Evolutionary conservation across 2,797 vertebrate species (phyloP), one percentile per base, ranked within the genome.

Genomic region (Tapirus indicus): DNA sequence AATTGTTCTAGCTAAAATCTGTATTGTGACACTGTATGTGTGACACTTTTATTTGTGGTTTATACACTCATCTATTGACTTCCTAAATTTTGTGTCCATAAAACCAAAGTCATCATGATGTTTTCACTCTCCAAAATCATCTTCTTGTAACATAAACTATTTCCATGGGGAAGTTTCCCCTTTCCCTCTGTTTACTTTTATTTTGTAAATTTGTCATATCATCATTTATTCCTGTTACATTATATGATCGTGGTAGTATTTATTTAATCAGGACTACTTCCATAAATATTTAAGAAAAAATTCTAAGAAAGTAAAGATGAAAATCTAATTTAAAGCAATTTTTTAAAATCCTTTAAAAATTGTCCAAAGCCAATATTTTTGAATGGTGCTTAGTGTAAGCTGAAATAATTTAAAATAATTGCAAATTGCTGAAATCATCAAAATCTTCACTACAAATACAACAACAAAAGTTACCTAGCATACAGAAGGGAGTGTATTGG

Each of bases 71-170:
- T 44, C 52, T 83, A 29, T 18, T 41, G 23, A 60, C 77, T 77
- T 92, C 84, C 49, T 92, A 60, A 92, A 69, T 88, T 92, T 78
- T 77, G 49, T 16, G 77, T 60, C 41, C 27, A 41, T 52, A 49
- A 49, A 88, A 66, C 44, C 56, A 91, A 47, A 91, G 17, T 87
- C 49, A 88, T 92, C 75, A 60, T 68, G 75, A 66, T 74, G 68
- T 35, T 68, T 92, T 83, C 52, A 35, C 68, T 74, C n/a, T 60
- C 16, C 49, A 68, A 69, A 91, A 52, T 29, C 1, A 6, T 74
- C 38, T 75, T 54, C 58, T 82, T 66, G 56, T 64, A 66, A 38
- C 47, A 66, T 60, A 85, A 54, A 66, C 47, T 54, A 87, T 82
- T 74, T 88, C 75, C 5, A 25, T 68, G 38, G 25, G 29, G 68